Evolutionary conservation across 2,888 invertebrate species (phyloP).

Genomic region (Drosophila neutralis): DNA sequence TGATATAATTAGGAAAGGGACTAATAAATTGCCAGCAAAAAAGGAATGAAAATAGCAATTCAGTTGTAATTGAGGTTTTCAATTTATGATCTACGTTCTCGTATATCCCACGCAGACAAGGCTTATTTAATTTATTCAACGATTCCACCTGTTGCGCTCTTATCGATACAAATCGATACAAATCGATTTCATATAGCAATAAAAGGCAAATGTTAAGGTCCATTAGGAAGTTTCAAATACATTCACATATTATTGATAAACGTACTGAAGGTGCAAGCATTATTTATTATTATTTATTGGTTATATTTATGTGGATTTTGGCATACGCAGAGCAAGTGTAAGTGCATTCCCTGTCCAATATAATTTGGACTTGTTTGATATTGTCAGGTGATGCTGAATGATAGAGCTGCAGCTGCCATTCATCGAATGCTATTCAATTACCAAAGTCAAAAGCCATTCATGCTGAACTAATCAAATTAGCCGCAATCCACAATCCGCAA

Average conservation of each 20-base stretch:
- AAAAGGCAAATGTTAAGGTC: not conserved
- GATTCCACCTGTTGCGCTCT: not conserved
- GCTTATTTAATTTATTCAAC: not conserved
- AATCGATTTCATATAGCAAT: no score
- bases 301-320: not conserved
- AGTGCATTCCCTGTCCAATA: not conserved
- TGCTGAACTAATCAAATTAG: slow-evolving; percentile 48
- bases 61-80: not conserved
- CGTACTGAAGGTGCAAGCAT: not conserved
- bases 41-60: not conserved
- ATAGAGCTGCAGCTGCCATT: not conserved
- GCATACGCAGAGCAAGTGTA: not conserved
- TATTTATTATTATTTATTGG: not conserved
- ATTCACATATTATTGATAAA: not conserved
- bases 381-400: not conserved
- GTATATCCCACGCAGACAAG: not conserved
- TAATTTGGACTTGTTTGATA: not conserved
- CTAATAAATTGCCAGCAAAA: no score
- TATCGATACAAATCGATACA: not conserved
- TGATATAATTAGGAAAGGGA: no score
- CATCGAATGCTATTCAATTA: slow-evolving; percentile 1
- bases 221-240: not conserved
- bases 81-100: not conserved
- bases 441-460: not conserved
- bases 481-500: not conserved